Conservation (phyloP, 1,140 invertebrate genomes). For the Drosophila trapezifrons region DNA sequence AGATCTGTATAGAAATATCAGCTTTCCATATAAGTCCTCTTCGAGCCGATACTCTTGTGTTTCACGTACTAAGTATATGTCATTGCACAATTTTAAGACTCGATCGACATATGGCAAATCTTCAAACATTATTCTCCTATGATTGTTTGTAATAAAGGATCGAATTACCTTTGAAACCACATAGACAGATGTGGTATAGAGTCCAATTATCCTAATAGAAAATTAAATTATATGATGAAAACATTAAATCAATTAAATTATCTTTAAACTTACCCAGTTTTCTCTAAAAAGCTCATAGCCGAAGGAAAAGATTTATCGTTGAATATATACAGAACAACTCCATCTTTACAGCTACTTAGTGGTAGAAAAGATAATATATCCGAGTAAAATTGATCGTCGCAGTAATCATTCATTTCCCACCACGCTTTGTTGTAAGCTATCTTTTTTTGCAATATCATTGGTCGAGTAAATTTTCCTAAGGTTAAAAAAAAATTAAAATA, state of each 20-base stretch:
- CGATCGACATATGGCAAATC: conserved; percentile 97
- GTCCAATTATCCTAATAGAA: conserved; percentile 93
- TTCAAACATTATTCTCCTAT: conserved; percentile 97
- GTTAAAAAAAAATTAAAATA: neutral
- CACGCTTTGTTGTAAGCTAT: conserved; percentile 85
- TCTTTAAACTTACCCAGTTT: conserved; percentile 90
- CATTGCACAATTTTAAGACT: conserved; percentile 95
- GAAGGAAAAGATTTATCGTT: conserved; percentile 96
- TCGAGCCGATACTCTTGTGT: conserved; percentile 96
- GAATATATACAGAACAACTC: conserved; percentile 93
- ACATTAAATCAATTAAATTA: neutral
- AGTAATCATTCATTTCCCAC: conserved; percentile 92
- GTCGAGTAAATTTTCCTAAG: conserved; percentile 45
- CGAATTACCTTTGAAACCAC: conserved; percentile 93
- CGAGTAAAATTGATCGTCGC: conserved; percentile 84
- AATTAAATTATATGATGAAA: no score
- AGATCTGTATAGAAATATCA: conserved; percentile 98
- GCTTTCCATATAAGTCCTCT: conserved; percentile 98
- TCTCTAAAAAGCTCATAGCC: conserved; percentile 94
- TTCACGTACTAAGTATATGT: conserved; percentile 98
- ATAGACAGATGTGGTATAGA: conserved; percentile 98
- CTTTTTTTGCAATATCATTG: conserved; percentile 63
- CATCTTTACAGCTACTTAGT: conserved; percentile 86
- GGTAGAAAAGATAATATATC: conserved; percentile 86
- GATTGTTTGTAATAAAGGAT: conserved; percentile 90